These are phyloP conservation scores for Ranitomeya variabilis DNA, from an alignment of 2,113 vertebrate species.

Conservation along the genomic window DNA sequence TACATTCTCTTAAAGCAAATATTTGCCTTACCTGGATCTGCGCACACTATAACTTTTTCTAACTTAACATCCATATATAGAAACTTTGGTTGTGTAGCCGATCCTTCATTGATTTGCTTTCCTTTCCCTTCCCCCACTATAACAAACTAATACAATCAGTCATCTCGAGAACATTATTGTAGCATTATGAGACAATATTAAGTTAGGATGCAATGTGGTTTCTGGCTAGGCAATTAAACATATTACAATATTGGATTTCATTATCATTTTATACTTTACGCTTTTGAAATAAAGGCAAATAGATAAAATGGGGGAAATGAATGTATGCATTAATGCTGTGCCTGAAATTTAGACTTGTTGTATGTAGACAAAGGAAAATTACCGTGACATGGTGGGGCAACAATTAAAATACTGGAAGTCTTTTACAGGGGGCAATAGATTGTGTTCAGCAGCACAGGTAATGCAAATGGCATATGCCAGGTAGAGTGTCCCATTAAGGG, in stretches of 20 bases:
- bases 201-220: conserved; percentile 19
- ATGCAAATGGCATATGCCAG: no score
- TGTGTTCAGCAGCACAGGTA: no score
- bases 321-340: not conserved
- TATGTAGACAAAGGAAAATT: no score
- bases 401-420: not conserved
- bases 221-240: not conserved
- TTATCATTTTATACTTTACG: not conserved
- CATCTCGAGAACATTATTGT: not conserved
- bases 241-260: conserved; percentile 1
- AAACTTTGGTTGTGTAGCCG: not conserved
- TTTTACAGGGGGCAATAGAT: no score
- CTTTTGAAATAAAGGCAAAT: not conserved
- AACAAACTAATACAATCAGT: not conserved
- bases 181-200: conserved; percentile 1
- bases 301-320: not conserved
- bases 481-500: no score
- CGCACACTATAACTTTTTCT: not conserved
- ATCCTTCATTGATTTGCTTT: not conserved
- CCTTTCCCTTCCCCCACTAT: not conserved
- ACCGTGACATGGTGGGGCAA: no score
- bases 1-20: no score
- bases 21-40: no score
- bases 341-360: not conserved
- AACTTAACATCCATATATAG: not conserved